Evolutionary conservation across 2,113 vertebrate genomes (phyloP), one percentile per base, ranked within the genome.

Genomic region (Hippocampus abdominalis): DNA sequence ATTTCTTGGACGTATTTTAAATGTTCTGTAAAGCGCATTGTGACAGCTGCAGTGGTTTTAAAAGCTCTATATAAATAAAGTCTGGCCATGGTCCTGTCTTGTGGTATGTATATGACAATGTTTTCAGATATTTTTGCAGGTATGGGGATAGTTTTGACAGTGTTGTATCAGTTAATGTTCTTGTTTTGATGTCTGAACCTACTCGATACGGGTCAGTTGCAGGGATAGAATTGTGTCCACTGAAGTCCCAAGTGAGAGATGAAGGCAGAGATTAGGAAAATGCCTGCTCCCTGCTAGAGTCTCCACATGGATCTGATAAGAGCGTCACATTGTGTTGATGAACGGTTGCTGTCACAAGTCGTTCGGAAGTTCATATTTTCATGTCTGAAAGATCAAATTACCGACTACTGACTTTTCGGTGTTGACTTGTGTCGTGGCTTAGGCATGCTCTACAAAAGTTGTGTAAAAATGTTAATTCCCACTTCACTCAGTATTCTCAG

Each of bases 271-370:
- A 81, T 81, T 75, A 74, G 64, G 71, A 79, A 86, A 83, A 87
- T 72, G 70, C 75, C 79, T 72, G 79, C 74, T 84, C 75, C 74
- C 76, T 72, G 70, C 72, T 64, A 66, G 70, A 80, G 79, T 82
- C 75, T 83, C 74, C 63, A 79, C 71, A 74, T 86, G 80, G 76
- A 87, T 89, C 85, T 88, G 87, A 91, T 90, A 87, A 82, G 81
- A 77, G 71, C 27, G 25, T 64, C 83, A 81, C 73, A 81, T 69
- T 66, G 68, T 75, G 67, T 64, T 84, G 84, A 88, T 87, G 81
- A 88, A 86, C 82, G 79, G 57, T 68, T 29, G 0, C 20, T 77
- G 81, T 81, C 81, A 76, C 11, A 81, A 80, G 74, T 77, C 79
- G 67, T 68, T 72, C 59, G 1, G 44, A 68, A 53, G 72, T 84